Evolutionary conservation across 2,888 invertebrate species (phyloP).

Genomic region (Lepeophtheirus nordmannii): DNA sequence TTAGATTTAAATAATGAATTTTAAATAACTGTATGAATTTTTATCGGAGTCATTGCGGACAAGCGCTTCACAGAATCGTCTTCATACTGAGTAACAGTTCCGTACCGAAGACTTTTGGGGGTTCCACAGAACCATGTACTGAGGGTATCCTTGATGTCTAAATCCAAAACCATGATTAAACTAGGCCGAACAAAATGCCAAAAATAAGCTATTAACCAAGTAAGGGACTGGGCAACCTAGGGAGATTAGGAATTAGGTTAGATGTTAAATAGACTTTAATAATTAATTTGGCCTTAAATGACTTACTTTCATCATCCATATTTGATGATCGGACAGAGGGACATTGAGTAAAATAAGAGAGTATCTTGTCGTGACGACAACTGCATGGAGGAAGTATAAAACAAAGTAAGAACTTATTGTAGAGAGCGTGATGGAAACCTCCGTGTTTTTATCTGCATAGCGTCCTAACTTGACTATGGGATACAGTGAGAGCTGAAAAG

Average conservation of each 20-base stretch:
- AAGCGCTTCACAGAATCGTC: too few relatives aligned
- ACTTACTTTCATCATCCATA: neutral
- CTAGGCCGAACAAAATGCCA: conserved; percentile 3
- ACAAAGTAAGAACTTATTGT: neutral
- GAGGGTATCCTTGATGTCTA: neutral
- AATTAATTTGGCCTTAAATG: too few relatives aligned
- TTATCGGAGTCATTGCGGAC: neutral
- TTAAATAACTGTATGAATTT: neutral
- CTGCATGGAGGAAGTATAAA: neutral
- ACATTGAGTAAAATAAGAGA: neutral
- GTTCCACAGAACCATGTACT: neutral
- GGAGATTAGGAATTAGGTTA: neutral
- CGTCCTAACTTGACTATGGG: neutral
- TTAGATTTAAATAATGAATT: too few relatives aligned
- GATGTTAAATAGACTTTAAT: neutral
- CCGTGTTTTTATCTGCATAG: neutral
- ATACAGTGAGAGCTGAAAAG: neutral
- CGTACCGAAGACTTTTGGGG: neutral
- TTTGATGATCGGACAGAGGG: neutral
- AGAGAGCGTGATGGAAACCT: neutral
- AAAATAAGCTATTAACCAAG: conserved; percentile 2
- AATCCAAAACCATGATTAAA: neutral
- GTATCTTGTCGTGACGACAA: neutral
- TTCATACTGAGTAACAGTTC: too few relatives aligned
- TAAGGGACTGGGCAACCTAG: neutral